Percentiles rank a stretch among this genome's conserved stretches.
Evolutionary conservation across 2,888 invertebrate species (phyloP).

Genomic region (Mythimna pallens): DNA sequence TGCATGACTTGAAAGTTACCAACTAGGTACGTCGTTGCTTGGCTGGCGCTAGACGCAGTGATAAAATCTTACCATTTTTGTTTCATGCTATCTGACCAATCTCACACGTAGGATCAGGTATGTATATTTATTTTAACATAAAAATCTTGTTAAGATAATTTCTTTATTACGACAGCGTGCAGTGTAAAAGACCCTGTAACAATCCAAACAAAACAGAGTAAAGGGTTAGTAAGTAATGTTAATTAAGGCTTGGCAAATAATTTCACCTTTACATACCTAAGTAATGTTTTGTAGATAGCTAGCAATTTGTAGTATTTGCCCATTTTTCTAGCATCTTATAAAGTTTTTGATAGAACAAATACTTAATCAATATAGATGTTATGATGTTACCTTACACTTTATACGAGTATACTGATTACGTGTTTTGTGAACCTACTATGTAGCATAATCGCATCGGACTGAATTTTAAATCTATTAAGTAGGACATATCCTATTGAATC

Average conservation of each 20-base stretch:
- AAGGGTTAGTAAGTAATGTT: constrained; percentile 70
- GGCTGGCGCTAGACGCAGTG: constrained; percentile 54
- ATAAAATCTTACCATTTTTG: constrained; percentile 69
- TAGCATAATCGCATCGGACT: constrained; percentile 63
- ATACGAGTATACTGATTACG: constrained; percentile 56
- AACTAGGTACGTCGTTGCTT: constrained; percentile 40
- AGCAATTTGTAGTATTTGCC: constrained; percentile 70
- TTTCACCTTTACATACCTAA: constrained; percentile 59
- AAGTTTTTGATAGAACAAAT: constrained; percentile 46
- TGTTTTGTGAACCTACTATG: constrained; percentile 54
- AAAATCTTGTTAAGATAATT: constrained; percentile 40
- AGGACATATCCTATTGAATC: constrained; percentile 71
- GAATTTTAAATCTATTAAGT: constrained; percentile 56
- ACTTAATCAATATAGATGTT: constrained; percentile 59
- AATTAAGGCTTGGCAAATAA: constrained; percentile 69
- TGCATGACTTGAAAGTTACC: constrained; percentile 79
- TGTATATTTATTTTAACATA: constrained; percentile 68
- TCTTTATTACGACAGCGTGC: constrained; percentile 43
- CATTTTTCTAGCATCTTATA: constrained; percentile 58
- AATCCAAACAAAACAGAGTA: constrained; percentile 50
- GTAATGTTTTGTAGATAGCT: constrained; percentile 71
- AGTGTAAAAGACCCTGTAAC: constrained; percentile 47
- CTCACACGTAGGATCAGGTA: constrained; percentile 84
- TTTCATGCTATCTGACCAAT: constrained; percentile 78
- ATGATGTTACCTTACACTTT: constrained; percentile 57